Percentiles rank a stretch among this genome's conserved stretches.
Conservation (phyloP, 64 coral and sea anemone genomes). For the Dendronephthya gigantea region DNA sequence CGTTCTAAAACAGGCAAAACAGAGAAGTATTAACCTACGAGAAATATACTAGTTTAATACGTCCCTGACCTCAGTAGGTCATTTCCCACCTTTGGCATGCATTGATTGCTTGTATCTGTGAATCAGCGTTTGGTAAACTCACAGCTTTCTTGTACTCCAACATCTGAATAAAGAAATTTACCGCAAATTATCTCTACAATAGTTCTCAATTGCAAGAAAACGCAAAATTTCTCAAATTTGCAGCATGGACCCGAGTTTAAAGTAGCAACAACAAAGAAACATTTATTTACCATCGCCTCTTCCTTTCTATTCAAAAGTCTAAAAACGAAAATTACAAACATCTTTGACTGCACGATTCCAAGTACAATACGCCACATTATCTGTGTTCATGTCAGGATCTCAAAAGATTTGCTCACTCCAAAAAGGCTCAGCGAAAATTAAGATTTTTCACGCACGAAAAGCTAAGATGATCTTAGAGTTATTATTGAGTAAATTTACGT, state of each 20-base stretch:
- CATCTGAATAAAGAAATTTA: neutral
- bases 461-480: too few relatives aligned
- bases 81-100: neutral
- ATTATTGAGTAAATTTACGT: neutral
- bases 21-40: neutral
- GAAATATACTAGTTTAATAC: neutral
- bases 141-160: neutral
- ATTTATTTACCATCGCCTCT: neutral
- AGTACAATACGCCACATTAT: too few relatives aligned
- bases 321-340: neutral
- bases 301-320: constrained; percentile 6
- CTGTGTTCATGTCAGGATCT: too few relatives aligned
- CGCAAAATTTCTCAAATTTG: neutral
- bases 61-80: neutral
- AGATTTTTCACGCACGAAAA: too few relatives aligned
- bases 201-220: neutral
- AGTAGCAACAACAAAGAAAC: neutral
- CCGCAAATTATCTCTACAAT: neutral
- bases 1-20: neutral
- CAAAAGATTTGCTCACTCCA: too few relatives aligned
- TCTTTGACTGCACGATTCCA: neutral
- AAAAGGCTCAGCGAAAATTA: too few relatives aligned
- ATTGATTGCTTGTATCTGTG: neutral
- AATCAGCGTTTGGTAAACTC: neutral
- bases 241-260: neutral